Conservation (phyloP, 2,888 invertebrate genomes). For the Phlogophora meticulosa region DNA sequence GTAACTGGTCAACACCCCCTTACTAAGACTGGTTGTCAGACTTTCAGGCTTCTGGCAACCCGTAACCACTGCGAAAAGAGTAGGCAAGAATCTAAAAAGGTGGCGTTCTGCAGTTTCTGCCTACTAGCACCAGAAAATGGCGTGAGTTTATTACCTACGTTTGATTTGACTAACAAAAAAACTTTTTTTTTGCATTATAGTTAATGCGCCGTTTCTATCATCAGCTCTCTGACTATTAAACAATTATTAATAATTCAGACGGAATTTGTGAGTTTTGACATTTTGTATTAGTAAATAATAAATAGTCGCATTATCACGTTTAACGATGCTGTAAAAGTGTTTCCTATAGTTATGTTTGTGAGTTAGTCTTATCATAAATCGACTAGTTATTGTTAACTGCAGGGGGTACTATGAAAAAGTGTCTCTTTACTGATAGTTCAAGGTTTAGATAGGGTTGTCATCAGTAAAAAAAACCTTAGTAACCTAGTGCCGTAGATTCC, state of each 20-base stretch:
- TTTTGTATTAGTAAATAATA: slow-evolving; percentile 68
- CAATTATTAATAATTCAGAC: not conserved
- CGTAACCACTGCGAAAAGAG: too few relatives aligned
- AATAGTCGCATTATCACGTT: slow-evolving; percentile 71
- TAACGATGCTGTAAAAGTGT: slow-evolving; percentile 70
- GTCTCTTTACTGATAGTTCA: slow-evolving; percentile 42
- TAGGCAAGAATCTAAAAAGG: too few relatives aligned
- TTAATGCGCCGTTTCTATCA: too few relatives aligned
- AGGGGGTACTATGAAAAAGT: slow-evolving; percentile 60
- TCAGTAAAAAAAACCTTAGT: too few relatives aligned
- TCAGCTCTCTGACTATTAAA: slow-evolving; percentile 34
- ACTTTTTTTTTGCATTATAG: not conserved
- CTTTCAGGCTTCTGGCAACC: too few relatives aligned
- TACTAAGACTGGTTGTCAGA: too few relatives aligned
- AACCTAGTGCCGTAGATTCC: too few relatives aligned
- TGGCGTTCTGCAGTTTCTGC: too few relatives aligned
- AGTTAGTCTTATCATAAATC: slow-evolving; percentile 74
- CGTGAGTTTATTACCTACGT: too few relatives aligned
- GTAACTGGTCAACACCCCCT: too few relatives aligned
- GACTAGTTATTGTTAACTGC: slow-evolving; percentile 61
- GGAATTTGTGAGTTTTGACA: slow-evolving; percentile 48
- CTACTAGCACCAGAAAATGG: too few relatives aligned
- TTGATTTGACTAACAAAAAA: too few relatives aligned
- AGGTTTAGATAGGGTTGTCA: slow-evolving; percentile 40
- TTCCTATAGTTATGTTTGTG: slow-evolving; percentile 70